Conservation (phyloP, 1,140 invertebrate genomes). For the Drosophila pandora region DNA sequence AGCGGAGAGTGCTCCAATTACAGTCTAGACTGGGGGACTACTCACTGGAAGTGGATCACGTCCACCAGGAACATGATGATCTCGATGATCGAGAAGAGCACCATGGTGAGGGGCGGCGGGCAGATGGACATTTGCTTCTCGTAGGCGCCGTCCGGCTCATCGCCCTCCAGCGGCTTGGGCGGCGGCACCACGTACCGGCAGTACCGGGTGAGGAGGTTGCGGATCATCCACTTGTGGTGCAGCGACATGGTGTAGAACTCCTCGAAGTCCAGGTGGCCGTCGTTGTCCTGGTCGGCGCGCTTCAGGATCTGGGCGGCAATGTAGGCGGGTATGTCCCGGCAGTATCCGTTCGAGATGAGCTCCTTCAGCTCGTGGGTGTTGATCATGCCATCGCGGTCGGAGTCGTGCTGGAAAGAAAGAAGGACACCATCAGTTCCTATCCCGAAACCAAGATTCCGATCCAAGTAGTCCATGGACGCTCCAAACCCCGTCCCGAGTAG, state of each 20-base stretch:
- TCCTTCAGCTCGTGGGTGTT: slow-evolving; percentile 88
- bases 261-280: slow-evolving; percentile 89
- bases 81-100: slow-evolving; percentile 89
- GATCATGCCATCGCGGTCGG: slow-evolving; percentile 89
- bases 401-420: slow-evolving; percentile 88
- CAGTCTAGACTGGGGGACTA: not conserved
- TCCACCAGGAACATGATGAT: slow-evolving; percentile 89
- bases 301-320: slow-evolving; percentile 89
- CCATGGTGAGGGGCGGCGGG: slow-evolving; percentile 94
- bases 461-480: not conserved
- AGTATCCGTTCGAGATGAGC: slow-evolving; percentile 87
- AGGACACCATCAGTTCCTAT: not conserved
- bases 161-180: slow-evolving; percentile 84
- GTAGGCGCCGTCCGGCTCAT: slow-evolving; percentile 89
- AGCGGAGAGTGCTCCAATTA: not conserved
- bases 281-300: slow-evolving; percentile 89
- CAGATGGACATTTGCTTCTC: slow-evolving; percentile 94
- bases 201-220: slow-evolving; percentile 86
- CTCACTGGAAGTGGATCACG: slow-evolving; percentile 84
- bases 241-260: slow-evolving; percentile 93
- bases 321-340: slow-evolving; percentile 89
- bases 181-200: slow-evolving; percentile 85
- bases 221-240: slow-evolving; percentile 86
- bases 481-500: not conserved
- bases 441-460: not conserved